Evolutionary conservation across 2,888 invertebrate genomes (phyloP), one percentile per base, ranked within the genome.

Genomic region (Laothoe populi): DNA sequence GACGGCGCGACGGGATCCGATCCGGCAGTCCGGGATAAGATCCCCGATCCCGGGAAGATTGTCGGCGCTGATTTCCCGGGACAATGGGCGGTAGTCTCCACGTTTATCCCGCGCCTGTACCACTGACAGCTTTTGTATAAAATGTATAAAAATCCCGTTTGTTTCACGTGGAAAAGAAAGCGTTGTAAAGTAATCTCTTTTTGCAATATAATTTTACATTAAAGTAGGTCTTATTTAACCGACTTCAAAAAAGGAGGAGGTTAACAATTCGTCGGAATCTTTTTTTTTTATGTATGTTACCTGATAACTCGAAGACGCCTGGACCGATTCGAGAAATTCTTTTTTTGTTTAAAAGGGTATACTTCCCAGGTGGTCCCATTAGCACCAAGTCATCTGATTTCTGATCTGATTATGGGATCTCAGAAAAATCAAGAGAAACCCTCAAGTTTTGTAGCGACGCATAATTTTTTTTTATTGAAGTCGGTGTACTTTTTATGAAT

Each of bases 41-140:
- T 81, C 73, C 69, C 78, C 79, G 76, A 79, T 82, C 78, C 78
- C 78, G 72, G 76, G 66, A 75, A 83, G 88, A 88, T 89, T 83
- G 83, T 83, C 81, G 80, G 74, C 80, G 74, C 80, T 85, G 86
- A 88, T 88, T 88, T 83, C 77, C 79, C 81, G 78, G 77, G 81
- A 84, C 84, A 87, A 83, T 82, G 74, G 79, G 77, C 79, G 76
- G 75, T 75, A 72, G 78, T 80, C 74, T 73, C 74, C 69, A 68
- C 79, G 79, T 81, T 83, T 80, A 84, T 82, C 75, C 79, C 73
- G 72, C 59, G 66, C 71, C 71, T 44, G 71, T 74, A 71, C 74
- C 74, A 78, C 77, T 82, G 87, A 83, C 84, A 83, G 78, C 78
- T 80, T 82, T 83, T 81, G 75, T 83, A 79, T 78, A 73, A 74